Percentiles rank a stretch among this genome's conserved stretches.
These are phyloP conservation scores for Eubucco bourcierii DNA, from an alignment of 2,113 vertebrate species.

Conservation along the genomic window DNA sequence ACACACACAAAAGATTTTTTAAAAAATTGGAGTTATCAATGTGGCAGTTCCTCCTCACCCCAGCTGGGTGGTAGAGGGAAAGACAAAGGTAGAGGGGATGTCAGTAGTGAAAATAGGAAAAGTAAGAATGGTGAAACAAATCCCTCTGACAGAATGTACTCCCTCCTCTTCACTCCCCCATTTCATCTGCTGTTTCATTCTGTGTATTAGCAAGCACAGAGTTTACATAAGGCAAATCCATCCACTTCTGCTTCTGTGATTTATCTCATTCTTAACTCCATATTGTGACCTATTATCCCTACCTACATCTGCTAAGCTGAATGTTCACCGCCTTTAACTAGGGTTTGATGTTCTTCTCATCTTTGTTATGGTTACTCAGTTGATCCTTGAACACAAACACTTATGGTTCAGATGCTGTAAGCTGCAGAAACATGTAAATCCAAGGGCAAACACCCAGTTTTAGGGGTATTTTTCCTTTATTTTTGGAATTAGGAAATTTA, in stretches of 20 bases:
- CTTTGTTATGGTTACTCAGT: background rate
- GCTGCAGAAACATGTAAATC: background rate
- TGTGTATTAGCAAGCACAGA: background rate
- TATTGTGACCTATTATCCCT: background rate
- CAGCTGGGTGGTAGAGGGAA: background rate
- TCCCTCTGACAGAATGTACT: background rate
- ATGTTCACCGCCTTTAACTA: background rate
- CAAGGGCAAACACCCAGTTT: background rate
- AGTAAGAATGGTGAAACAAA: background rate
- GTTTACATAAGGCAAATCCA: background rate
- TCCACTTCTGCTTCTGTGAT: background rate
- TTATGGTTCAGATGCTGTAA: background rate
- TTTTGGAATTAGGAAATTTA: background rate
- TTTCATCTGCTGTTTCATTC: conserved; percentile 22
- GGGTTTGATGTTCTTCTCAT: background rate
- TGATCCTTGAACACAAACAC: background rate
- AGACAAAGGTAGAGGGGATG: background rate
- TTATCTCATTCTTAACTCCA: background rate
- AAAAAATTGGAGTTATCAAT: background rate
- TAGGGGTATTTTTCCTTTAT: background rate
- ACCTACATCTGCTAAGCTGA: background rate
- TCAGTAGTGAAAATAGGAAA: background rate
- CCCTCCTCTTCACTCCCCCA: background rate
- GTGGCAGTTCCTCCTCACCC: background rate
- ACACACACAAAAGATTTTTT: no score